These are phyloP conservation scores for Copsychus sechellarum DNA, from an alignment of 2,113 vertebrate genomes.

Conservation along the genomic window DNA sequence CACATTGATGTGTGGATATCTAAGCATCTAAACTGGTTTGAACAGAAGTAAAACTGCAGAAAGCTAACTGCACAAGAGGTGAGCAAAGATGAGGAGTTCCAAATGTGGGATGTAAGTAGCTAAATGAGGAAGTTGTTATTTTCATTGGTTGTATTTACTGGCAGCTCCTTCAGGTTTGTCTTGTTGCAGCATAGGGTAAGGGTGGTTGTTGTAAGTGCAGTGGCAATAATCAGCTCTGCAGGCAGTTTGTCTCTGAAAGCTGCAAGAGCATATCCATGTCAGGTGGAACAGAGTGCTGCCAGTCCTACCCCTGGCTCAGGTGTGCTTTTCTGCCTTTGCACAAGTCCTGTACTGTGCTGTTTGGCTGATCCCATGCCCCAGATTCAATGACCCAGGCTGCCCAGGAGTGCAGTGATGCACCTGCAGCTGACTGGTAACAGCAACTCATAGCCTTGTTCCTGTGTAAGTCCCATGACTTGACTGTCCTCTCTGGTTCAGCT, in stretches of 20 bases:
- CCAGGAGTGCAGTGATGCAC: too few species aligned
- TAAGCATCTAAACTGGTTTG: not conserved
- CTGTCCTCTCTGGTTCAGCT: not conserved
- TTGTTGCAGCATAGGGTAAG: not conserved
- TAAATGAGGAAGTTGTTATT: not conserved
- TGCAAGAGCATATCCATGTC: rapidly evolving
- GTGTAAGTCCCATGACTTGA: not conserved
- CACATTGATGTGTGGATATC: not conserved
- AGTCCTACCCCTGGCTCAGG: not conserved
- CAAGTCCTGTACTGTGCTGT: not conserved
- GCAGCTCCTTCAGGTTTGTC: not conserved
- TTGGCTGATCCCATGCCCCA: not conserved
- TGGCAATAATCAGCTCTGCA: not conserved
- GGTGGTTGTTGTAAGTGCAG: not conserved
- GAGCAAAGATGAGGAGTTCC: not conserved
- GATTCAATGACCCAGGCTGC: not conserved
- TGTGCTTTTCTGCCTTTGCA: not conserved
- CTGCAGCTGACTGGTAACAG: not conserved
- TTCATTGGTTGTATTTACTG: not conserved
- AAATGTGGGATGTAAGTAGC: not conserved
- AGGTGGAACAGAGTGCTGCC: not conserved
- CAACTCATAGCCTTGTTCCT: not conserved
- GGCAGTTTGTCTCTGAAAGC: not conserved
- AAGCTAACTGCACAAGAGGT: not conserved
- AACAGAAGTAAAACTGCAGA: not conserved